Conservation (phyloP, 2,797 vertebrate species). For the Poecilia gillii region DNA sequence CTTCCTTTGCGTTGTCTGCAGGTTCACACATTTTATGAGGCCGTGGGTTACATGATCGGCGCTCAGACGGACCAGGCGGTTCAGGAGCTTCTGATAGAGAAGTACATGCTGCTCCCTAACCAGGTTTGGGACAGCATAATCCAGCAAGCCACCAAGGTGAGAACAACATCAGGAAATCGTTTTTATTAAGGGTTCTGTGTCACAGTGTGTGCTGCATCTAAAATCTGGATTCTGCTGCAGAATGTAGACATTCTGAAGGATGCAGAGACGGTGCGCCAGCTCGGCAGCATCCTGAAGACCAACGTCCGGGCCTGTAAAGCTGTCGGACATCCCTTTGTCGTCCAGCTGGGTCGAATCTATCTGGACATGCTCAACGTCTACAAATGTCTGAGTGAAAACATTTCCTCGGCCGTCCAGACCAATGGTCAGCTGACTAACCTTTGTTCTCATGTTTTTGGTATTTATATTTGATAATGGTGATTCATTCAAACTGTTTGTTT, state of each 20-base stretch:
- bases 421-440: slow-evolving; percentile 83
- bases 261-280: slow-evolving; percentile 97
- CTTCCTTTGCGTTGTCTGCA: slow-evolving; percentile 47
- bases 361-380: slow-evolving; percentile 99
- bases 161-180: slow-evolving; percentile 14
- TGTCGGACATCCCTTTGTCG: slow-evolving; percentile 97
- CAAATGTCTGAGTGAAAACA: slow-evolving; percentile 99
- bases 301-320: slow-evolving; percentile 98
- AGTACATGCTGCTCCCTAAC: slow-evolving; percentile 98
- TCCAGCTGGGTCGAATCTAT: slow-evolving; percentile 98
- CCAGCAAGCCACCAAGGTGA: slow-evolving; percentile 98
- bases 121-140: slow-evolving; percentile 99
- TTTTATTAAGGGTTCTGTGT: not conserved
- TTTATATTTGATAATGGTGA: not conserved
- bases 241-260: slow-evolving; percentile 99
- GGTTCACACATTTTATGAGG: slow-evolving; percentile 99
- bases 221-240: slow-evolving; percentile 64
- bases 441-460: not conserved
- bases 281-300: slow-evolving; percentile 98
- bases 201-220: not conserved
- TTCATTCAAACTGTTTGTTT: not conserved
- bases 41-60: slow-evolving; percentile 98
- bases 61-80: slow-evolving; percentile 97
- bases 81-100: slow-evolving; percentile 98
- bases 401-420: slow-evolving; percentile 97